Evolutionary conservation across 1,140 invertebrate genomes (phyloP).

Genomic region (Acromyrmex charruanus): DNA sequence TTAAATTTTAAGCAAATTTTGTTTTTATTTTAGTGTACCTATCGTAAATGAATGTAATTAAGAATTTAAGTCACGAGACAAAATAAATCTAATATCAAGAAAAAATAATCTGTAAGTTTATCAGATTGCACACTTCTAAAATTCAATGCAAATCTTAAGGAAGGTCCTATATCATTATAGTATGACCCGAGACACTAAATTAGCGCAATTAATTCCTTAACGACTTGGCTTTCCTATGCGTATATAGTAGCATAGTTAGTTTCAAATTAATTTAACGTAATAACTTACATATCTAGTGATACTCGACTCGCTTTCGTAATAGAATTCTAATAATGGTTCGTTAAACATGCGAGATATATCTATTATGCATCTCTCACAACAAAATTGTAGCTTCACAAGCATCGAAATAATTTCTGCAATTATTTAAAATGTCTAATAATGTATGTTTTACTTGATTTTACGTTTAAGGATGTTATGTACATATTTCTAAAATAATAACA

Average conservation of each 20-base stretch:
- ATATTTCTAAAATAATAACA: too few relatives aligned
- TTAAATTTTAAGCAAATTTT: background rate
- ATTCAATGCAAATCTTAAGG: background rate
- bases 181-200: background rate
- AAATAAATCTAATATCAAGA: background rate
- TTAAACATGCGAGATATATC: constrained; percentile 1
- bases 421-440: background rate
- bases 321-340: constrained; percentile 3
- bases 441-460: background rate
- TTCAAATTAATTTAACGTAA: constrained; percentile 42
- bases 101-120: background rate
- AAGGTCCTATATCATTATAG: background rate
- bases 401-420: background rate
- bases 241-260: background rate
- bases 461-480: background rate
- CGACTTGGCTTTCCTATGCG: background rate
- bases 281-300: background rate
- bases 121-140: background rate
- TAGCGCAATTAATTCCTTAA: constrained; percentile 44
- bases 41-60: background rate
- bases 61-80: constrained; percentile 18
- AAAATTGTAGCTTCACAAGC: background rate
- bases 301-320: background rate
- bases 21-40: background rate
- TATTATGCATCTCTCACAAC: background rate